Conservation (phyloP, 1,140 invertebrate genomes). For the Cylas formicarius region DNA sequence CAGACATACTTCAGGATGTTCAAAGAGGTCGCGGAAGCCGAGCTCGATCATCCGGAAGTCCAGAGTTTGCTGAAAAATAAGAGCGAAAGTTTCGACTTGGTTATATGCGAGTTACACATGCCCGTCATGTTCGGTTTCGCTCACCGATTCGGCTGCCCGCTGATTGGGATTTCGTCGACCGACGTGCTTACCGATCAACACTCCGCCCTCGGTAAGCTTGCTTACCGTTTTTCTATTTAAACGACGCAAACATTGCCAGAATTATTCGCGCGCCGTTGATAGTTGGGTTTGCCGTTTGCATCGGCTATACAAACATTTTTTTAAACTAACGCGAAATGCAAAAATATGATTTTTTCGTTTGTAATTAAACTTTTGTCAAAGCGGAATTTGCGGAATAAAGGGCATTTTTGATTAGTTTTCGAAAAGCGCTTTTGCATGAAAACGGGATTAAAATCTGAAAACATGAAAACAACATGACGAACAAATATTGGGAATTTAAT, state of each 20-base stretch:
- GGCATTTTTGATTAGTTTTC: too few relatives aligned
- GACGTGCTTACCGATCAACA: slow-evolving; percentile 9
- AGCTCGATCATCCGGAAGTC: slow-evolving; percentile 32
- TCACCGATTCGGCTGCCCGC: slow-evolving; percentile 26
- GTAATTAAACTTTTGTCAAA: too few relatives aligned
- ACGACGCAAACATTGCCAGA: slow-evolving; percentile 24
- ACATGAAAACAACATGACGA: too few relatives aligned
- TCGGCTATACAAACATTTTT: too few relatives aligned
- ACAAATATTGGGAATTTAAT: too few relatives aligned
- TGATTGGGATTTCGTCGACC: slow-evolving; percentile 28
- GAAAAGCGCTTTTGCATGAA: too few relatives aligned
- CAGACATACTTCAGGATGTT: not conserved
- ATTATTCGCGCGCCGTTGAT: too few relatives aligned
- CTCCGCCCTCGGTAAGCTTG: slow-evolving; percentile 39
- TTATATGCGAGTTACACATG: slow-evolving; percentile 30
- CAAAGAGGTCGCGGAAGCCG: not conserved
- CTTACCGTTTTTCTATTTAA: slow-evolving; percentile 36
- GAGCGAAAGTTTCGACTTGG: slow-evolving; percentile 33
- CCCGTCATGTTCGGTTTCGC: slow-evolving; percentile 26
- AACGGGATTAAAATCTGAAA: too few relatives aligned
- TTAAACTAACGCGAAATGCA: too few relatives aligned
- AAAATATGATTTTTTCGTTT: too few relatives aligned
- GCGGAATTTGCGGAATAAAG: too few relatives aligned
- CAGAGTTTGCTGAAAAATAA: slow-evolving; percentile 32
- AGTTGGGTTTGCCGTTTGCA: too few relatives aligned